These are phyloP conservation scores for Macrostomum lignano DNA, from an alignment of 1,140 invertebrate genomes.

Conservation along the genomic window DNA sequence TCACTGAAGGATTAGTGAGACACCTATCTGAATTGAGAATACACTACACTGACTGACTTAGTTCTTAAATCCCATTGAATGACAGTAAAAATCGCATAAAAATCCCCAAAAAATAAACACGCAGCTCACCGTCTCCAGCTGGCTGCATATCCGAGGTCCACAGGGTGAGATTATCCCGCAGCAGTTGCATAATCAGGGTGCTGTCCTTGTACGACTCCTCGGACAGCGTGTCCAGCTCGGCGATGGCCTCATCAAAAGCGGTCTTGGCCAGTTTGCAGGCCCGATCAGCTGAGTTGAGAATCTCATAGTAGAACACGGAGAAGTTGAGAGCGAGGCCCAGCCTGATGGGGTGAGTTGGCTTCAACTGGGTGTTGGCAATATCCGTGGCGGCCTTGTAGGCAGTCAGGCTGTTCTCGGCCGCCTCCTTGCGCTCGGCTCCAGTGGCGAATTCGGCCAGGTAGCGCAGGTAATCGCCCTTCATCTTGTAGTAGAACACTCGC, in stretches of 20 bases:
- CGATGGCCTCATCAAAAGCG: slow-evolving; percentile 88
- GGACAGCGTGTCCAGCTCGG: slow-evolving; percentile 72
- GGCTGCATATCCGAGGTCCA: slow-evolving; percentile 98
- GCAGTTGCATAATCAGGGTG: slow-evolving; percentile 87
- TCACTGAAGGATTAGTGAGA: too few species aligned
- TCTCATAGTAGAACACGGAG: slow-evolving; percentile 98
- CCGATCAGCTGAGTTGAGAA: slow-evolving; percentile 22
- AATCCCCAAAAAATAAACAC: too few species aligned
- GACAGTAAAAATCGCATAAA: too few species aligned
- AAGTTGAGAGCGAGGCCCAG: slow-evolving; percentile 92
- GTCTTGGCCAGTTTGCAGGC: slow-evolving; percentile 28
- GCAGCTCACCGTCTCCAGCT: too few species aligned
- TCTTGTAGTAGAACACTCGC: slow-evolving; percentile 79
- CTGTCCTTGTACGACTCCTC: slow-evolving; percentile 96
- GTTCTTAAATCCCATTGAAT: too few species aligned
- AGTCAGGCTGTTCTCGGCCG: slow-evolving; percentile 67
- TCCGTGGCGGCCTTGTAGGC: slow-evolving; percentile 95
- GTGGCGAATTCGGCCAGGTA: slow-evolving; percentile 81
- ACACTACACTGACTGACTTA: too few species aligned
- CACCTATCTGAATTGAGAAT: too few species aligned
- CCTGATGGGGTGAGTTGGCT: slow-evolving; percentile 86
- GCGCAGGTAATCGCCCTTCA: slow-evolving; percentile 83
- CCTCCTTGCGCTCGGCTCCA: slow-evolving; percentile 61
- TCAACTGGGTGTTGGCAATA: slow-evolving; percentile 90
- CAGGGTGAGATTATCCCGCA: slow-evolving; percentile 83